Evolutionary conservation across 2,888 invertebrate genomes (phyloP).

Genomic region (Diogma glabrata): DNA sequence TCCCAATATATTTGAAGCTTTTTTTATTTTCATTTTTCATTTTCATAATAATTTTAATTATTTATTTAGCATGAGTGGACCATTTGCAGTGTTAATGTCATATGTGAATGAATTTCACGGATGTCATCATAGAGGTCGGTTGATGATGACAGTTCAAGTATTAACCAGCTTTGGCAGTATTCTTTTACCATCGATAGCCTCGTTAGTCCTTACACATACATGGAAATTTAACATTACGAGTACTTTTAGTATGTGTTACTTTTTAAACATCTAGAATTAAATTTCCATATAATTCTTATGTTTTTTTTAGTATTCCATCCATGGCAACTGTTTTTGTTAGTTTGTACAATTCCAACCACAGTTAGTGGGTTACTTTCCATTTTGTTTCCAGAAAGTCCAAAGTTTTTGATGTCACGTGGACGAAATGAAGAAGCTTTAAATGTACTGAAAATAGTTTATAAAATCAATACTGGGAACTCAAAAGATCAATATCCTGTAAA

Average conservation of each 20-base stretch:
- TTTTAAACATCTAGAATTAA: background rate
- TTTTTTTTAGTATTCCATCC: conserved; percentile 39
- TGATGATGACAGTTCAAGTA: conserved; percentile 53
- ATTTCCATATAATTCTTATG: background rate
- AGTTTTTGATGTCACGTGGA: conserved; percentile 60
- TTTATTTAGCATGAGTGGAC: conserved; percentile 55
- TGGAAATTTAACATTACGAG: conserved; percentile 41
- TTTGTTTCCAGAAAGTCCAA: conserved; percentile 65
- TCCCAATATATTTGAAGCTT: background rate
- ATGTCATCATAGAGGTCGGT: conserved; percentile 47
- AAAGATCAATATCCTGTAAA: conserved; percentile 54
- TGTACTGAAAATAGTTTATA: conserved; percentile 52
- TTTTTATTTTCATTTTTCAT: background rate
- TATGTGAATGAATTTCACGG: conserved; percentile 66
- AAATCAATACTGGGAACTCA: conserved; percentile 50
- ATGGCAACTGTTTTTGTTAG: conserved; percentile 49
- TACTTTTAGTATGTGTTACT: conserved; percentile 27
- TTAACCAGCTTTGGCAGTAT: conserved; percentile 52
- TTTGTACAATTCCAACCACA: conserved; percentile 49
- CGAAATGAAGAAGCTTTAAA: conserved; percentile 51
- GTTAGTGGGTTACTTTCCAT: conserved; percentile 48
- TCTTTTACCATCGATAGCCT: conserved; percentile 56
- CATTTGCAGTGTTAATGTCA: conserved; percentile 58
- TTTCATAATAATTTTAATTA: background rate
- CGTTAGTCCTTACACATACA: conserved; percentile 53